Conservation (phyloP, 2,888 invertebrate species). For the Dendrolimus pini region DNA sequence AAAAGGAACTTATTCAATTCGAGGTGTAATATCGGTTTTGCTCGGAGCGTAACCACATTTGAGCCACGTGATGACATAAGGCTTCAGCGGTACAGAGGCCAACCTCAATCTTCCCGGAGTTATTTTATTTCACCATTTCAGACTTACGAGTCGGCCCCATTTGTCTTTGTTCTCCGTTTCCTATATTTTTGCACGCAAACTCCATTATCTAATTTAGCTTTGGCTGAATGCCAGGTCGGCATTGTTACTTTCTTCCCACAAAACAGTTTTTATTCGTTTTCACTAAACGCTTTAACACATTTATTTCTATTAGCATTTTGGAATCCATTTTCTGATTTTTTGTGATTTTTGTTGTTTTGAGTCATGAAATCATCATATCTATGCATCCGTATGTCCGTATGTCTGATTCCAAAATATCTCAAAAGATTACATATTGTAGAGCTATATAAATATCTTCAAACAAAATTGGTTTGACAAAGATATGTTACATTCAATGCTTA, state of each 20-base stretch:
- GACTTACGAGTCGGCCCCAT: constrained; percentile 67
- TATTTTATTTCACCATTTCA: constrained; percentile 69
- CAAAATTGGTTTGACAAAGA: too few relatives aligned
- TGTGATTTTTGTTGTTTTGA: too few relatives aligned
- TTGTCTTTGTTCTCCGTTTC: constrained; percentile 76
- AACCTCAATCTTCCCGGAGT: constrained; percentile 55
- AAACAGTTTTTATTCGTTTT: constrained; percentile 65
- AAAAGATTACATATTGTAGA: too few relatives aligned
- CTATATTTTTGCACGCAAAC: constrained; percentile 77
- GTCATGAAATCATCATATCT: too few relatives aligned
- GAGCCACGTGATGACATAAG: constrained; percentile 38
- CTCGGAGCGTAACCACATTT: constrained; percentile 28
- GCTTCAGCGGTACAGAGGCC: constrained; percentile 23
- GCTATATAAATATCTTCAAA: too few relatives aligned
- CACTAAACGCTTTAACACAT: constrained; percentile 61
- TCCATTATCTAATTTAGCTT: constrained; percentile 77
- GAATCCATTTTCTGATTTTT: neutral
- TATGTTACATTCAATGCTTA: too few relatives aligned
- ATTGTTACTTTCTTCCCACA: constrained; percentile 65
- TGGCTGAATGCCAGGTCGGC: constrained; percentile 72
- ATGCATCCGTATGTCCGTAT: too few relatives aligned
- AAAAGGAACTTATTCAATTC: constrained; percentile 24
- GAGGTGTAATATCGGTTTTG: constrained; percentile 27
- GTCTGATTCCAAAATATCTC: too few relatives aligned
- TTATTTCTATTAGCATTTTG: constrained; percentile 49